Evolutionary conservation across 2,888 invertebrate species (phyloP), one percentile per base, ranked within the genome.

Genomic region (Orthosia cruda): DNA sequence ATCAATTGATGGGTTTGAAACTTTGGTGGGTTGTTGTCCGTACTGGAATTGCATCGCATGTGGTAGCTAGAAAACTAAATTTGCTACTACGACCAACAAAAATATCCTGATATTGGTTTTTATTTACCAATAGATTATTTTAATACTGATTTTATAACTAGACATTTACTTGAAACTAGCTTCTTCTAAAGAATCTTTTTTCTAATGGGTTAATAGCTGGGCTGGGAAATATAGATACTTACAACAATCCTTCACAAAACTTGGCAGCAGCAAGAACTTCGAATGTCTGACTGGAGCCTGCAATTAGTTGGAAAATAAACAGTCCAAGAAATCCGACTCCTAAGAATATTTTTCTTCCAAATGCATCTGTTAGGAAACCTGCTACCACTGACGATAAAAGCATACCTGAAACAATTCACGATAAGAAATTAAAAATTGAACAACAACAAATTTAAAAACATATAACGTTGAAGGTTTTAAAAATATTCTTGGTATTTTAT

Each of bases 201-300:
- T 40, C 40, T 40, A 40, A 40, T 9, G 40, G 40, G 40, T 9
- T 40, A 40, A 40, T 40, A 9, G 9, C 55, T 55, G 20, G 11
- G 2, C 13, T 11, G 12, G 12, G 1, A 7, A 26, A 54, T 52
- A 55, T 20, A 58, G 16, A 7, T 86, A 94, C 95, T 95, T 83
- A 95, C 95, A 94, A 80, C 20, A 95, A 61, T 40, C 95, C 95
- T 83, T 95, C 95, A 57, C 93, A 93, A 76, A 95, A 94, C 71
- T 95, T 95, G 0, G 93, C 92, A 3, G 89, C 74, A 0, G 94
- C 77, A 0, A 95, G 81, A 4, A 94, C 88, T 75, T 90, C 91
- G 54, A 90, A 95, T 0, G 91, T 91, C 65, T 95, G 95, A 76
- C 95, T 94, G 11, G 91, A 86, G 0, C 89, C 94, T 11, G 93